These are phyloP conservation scores for Telmatherina bonti DNA, from an alignment of 2,797 vertebrate genomes.

Conservation along the genomic window DNA sequence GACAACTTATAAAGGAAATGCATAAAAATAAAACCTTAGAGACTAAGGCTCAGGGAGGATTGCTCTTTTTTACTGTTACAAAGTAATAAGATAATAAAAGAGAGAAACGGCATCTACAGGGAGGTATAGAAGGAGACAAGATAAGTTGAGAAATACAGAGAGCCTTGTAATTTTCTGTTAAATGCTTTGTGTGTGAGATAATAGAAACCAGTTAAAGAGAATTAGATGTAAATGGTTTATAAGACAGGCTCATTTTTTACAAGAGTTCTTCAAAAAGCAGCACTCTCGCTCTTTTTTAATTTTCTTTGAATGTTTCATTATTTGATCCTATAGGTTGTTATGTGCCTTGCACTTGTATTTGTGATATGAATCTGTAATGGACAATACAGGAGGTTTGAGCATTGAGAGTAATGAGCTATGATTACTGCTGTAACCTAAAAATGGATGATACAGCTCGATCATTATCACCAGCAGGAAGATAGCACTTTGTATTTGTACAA, in stretches of 20 bases:
- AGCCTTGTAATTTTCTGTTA: slow-evolving; percentile 54
- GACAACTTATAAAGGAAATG: neutral
- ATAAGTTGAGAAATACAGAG: slow-evolving; percentile 26
- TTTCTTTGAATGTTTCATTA: slow-evolving; percentile 7
- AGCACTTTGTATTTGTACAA: neutral
- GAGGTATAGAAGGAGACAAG: neutral
- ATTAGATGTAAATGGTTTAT: slow-evolving; percentile 52
- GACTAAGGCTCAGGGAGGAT: too few relatives aligned
- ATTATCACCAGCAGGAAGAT: slow-evolving; percentile 25
- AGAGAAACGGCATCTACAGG: neutral
- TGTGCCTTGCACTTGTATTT: slow-evolving; percentile 42
- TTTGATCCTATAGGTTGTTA: too few relatives aligned
- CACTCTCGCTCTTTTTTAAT: neutral
- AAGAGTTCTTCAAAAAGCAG: slow-evolving; percentile 55
- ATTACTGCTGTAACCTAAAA: slow-evolving; percentile 51
- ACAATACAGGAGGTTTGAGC: slow-evolving; percentile 29
- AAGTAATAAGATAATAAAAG: neutral
- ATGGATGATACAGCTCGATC: slow-evolving; percentile 19
- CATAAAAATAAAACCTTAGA: neutral
- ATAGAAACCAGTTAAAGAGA: slow-evolving; percentile 56
- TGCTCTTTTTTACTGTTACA: too few relatives aligned
- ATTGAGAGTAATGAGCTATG: slow-evolving; percentile 48
- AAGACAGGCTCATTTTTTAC: slow-evolving; percentile 50
- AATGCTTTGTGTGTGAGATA: slow-evolving; percentile 34
- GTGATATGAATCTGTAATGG: slow-evolving; percentile 39